Base-by-base conservation (phyloP, 2,888 invertebrate genomes). In the Uloborus plumipes region DNA sequence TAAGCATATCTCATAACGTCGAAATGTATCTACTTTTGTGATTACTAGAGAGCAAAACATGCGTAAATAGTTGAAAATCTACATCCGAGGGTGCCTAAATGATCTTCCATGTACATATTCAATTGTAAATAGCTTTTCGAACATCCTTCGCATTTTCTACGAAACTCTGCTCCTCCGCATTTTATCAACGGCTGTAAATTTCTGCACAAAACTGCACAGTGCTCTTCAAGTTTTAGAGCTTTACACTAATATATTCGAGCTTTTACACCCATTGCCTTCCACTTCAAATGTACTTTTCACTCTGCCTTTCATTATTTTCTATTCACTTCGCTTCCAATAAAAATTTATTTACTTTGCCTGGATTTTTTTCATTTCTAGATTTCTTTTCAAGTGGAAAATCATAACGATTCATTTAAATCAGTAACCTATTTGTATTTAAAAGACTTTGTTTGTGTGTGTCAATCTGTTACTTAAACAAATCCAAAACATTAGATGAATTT, bases 81-180 rank as follows among this genome's bases (percentile, higher is more conserved):
- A 14, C 14, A 62, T 78, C 77, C 77, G 65, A 65, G 64, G 65
- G 77, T 71, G 71, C 71, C 78, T 78, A 78, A 78, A 65, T 65
- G 78, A 65, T 78, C 78, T 78, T 78, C 78, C 78, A 78, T 78
- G 78, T 78, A 78, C 58, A 78, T 78, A 69, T 61, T 50, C 26
- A 18, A 39, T 49, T 64, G 62, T 74, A 74, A 16, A 74, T 74
- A 65, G 18, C 53, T 64, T 65, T n/a, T 53, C 55, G 47, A 20
- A 11, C 65, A 65, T 26, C 64, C 22, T 39, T 22, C 55, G 53
- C 51, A 53, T 51, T 55, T 65, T 51, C 31, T 64, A 31, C 9
- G 26, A 20, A 31, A 31, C 58, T 15, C 39, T 51, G 22, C 49
- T 53, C 62, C 13, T 65, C 22, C 64, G 74, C 20, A 31, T 18